A percentile compares a stretch with the other conserved stretches of the same genome.
These are phyloP conservation scores for Rhodinocichla rosea DNA, from an alignment of 2,113 vertebrate species.

Conservation along the genomic window DNA sequence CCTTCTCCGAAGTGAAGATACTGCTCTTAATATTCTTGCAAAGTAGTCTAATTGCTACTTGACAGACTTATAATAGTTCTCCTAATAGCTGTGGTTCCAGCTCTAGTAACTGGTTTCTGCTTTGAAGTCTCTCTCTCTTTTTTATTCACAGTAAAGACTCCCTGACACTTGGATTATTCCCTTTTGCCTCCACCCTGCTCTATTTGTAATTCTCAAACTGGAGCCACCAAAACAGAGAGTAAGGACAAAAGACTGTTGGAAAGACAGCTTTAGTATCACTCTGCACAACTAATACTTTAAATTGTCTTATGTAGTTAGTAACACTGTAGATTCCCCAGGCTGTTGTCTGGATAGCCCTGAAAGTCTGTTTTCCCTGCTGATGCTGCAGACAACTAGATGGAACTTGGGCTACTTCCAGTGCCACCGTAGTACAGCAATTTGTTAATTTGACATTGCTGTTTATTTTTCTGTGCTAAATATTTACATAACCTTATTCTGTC, in stretches of 20 bases:
- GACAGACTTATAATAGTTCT: slow-evolving; percentile 10
- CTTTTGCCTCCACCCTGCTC: slow-evolving; percentile 28
- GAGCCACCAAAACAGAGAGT: not conserved
- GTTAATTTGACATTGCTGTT: slow-evolving; percentile 54
- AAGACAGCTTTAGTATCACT: not conserved
- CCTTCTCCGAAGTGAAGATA: slow-evolving; percentile 14
- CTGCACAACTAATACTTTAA: not conserved
- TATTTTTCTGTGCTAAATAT: slow-evolving; percentile 62
- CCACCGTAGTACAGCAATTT: slow-evolving; percentile 34
- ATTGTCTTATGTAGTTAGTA: not conserved
- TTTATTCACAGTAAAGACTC: not conserved
- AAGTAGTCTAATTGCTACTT: slow-evolving; percentile 36
- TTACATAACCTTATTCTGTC: slow-evolving; percentile 54
- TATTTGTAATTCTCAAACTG: slow-evolving; percentile 5
- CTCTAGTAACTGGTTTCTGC: slow-evolving; percentile 2
- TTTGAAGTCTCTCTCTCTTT: not conserved
- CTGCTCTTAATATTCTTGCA: slow-evolving; percentile 2
- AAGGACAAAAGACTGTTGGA: not conserved
- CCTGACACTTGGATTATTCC: not conserved
- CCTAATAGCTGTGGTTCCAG: slow-evolving; percentile 1
- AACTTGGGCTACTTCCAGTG: slow-evolving; percentile 60
- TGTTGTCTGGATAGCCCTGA: not conserved
- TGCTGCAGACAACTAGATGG: not conserved
- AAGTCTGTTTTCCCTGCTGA: not conserved
- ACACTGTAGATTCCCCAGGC: not conserved